Evolutionary conservation across 2,888 invertebrate species (phyloP).

Genomic region (Melanargia galathea): DNA sequence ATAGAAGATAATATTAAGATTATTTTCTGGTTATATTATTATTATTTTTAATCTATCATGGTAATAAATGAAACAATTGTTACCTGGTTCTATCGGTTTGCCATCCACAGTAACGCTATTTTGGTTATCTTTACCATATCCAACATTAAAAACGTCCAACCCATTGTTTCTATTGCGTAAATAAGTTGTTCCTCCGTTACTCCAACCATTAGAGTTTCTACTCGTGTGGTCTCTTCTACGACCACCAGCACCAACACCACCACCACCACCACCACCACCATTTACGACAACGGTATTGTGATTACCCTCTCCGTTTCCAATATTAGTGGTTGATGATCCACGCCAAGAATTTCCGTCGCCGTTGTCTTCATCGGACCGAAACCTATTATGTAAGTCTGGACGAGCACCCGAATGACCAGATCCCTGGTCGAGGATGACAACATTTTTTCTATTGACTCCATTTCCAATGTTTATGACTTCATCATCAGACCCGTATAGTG

Average conservation of each 20-base stretch:
- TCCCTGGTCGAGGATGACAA: background rate
- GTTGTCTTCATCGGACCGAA: background rate
- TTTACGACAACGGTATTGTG: background rate
- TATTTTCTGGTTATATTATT: background rate
- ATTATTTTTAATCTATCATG: background rate
- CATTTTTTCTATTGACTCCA: background rate
- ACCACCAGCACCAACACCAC: too few species aligned
- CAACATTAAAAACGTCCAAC: background rate
- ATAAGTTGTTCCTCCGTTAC: background rate
- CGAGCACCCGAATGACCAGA: background rate
- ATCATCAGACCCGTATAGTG: background rate
- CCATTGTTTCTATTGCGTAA: background rate
- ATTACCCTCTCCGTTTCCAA: background rate
- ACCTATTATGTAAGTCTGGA: background rate
- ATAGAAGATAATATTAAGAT: too few species aligned
- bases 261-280: background rate
- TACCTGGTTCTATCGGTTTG: background rate
- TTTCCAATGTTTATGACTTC: conserved; percentile 9
- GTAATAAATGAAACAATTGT: background rate
- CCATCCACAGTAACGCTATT: background rate
- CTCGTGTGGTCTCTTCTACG: background rate
- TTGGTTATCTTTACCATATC: background rate
- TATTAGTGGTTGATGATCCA: background rate
- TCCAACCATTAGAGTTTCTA: background rate
- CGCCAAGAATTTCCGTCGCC: background rate